A percentile compares a stretch with the other conserved stretches of the same genome.
Conservation (phyloP, 2,797 vertebrate species). For the Argentina silus region DNA sequence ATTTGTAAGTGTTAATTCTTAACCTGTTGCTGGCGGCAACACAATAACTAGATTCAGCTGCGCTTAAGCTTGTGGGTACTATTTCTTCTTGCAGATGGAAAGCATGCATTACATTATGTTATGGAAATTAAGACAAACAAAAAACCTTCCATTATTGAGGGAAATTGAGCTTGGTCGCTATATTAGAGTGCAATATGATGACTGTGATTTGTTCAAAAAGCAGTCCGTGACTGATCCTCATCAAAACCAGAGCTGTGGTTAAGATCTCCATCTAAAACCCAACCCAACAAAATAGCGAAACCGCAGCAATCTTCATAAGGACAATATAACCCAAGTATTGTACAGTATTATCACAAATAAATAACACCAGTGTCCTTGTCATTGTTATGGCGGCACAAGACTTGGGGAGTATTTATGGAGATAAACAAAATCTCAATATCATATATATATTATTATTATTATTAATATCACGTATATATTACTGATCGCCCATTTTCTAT, state of each 20-base stretch:
- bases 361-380: neutral
- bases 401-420: constrained; percentile 40
- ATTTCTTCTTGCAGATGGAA: constrained; percentile 37
- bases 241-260: neutral
- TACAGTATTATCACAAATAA: neutral
- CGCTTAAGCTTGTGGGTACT: constrained; percentile 4
- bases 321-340: neutral
- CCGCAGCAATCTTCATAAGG: neutral
- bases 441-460: constrained; percentile 28
- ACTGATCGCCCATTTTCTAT: constrained; percentile 56
- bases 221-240: neutral
- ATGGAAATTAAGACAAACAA: constrained; percentile 42
- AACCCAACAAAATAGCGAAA: neutral
- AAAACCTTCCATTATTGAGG: constrained; percentile 9
- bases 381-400: constrained; percentile 29
- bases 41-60: constrained; percentile 26
- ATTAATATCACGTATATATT: constrained; percentile 41
- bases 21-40: constrained; percentile 48
- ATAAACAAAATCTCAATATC: neutral
- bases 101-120: constrained; percentile 20
- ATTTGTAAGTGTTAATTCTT: constrained; percentile 62
- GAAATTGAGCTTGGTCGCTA: neutral
- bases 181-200: neutral
- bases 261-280: neutral
- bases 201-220: neutral